A percentile compares a stretch with the other conserved stretches of the same genome.
Evolutionary conservation across 2,797 vertebrate genomes (phyloP).

Genomic region (Semaprochilodus insignis): DNA sequence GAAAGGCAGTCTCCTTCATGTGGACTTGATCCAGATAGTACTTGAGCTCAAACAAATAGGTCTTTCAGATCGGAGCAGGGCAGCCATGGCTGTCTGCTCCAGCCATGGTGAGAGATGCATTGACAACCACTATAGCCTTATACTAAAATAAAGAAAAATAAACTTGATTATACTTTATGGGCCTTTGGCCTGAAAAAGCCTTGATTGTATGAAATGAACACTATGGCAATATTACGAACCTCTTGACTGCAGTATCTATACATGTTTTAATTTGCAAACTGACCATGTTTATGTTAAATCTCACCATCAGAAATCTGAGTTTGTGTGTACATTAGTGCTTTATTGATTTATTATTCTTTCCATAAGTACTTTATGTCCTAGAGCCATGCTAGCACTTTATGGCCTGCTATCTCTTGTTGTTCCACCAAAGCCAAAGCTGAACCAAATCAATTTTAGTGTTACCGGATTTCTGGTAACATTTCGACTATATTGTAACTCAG

Average conservation of each 20-base stretch:
- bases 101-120: constrained; percentile 66
- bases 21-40: constrained; percentile 72
- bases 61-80: constrained; percentile 67
- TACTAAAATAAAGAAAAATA: constrained; percentile 42
- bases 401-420: constrained; percentile 17
- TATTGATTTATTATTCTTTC: not conserved
- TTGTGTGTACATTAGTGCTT: constrained; percentile 19
- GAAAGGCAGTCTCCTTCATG: constrained; percentile 76
- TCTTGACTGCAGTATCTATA: constrained; percentile 5
- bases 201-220: constrained; percentile 6
- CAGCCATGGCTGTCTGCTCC: constrained; percentile 69
- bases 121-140: constrained; percentile 63
- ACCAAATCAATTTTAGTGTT: constrained; percentile 14
- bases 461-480: constrained; percentile 21
- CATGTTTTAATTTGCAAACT: not conserved
- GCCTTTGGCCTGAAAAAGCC: constrained; percentile 19
- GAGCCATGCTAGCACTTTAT: not conserved
- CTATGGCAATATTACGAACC: not conserved
- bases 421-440: constrained; percentile 29
- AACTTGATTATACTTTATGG: constrained; percentile 3
- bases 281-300: not conserved
- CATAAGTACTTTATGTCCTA: constrained; percentile 1
- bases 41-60: constrained; percentile 75
- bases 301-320: not conserved
- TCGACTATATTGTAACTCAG: not conserved